Evolutionary conservation across 1,140 invertebrate genomes (phyloP).

Genomic region (Drosophila ogumai): DNA sequence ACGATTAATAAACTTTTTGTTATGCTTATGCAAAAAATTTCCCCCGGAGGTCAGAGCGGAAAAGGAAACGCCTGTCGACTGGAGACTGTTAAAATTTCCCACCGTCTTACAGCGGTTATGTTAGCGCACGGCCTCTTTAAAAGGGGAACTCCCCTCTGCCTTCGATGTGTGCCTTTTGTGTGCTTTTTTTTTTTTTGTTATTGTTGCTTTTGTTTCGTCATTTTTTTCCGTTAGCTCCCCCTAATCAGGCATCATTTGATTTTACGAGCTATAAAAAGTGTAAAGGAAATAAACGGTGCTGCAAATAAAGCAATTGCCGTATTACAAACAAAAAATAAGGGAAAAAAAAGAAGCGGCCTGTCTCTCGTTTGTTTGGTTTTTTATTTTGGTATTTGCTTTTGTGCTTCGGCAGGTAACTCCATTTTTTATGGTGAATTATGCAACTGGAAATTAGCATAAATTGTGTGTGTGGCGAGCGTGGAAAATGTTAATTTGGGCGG

Average conservation of each 20-base stretch:
- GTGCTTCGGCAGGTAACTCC: constrained; percentile 29
- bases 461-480: constrained; percentile 44
- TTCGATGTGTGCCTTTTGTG: constrained; percentile 5
- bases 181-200: not conserved
- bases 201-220: constrained; percentile 1
- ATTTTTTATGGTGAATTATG: constrained; percentile 52
- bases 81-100: constrained; percentile 71
- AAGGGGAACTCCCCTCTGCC: constrained; percentile 12
- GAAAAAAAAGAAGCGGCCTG: not conserved
- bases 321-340: constrained; percentile 3
- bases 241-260: constrained; percentile 55
- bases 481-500: constrained; percentile 31
- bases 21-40: constrained; percentile 1
- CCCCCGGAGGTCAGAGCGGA: constrained; percentile 4
- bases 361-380: not conserved
- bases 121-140: constrained; percentile 6
- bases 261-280: constrained; percentile 58
- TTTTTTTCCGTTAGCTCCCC: constrained; percentile 9
- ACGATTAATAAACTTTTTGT: not conserved
- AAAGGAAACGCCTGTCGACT: constrained; percentile 33
- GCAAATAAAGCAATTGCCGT: constrained; percentile 44
- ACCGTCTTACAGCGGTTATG: constrained; percentile 25
- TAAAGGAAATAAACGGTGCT: constrained; percentile 45
- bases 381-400: constrained; percentile 17
- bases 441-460: constrained; percentile 72